These are phyloP conservation scores for Tenthredo amoena DNA, from an alignment of 2,888 invertebrate species.

Conservation along the genomic window DNA sequence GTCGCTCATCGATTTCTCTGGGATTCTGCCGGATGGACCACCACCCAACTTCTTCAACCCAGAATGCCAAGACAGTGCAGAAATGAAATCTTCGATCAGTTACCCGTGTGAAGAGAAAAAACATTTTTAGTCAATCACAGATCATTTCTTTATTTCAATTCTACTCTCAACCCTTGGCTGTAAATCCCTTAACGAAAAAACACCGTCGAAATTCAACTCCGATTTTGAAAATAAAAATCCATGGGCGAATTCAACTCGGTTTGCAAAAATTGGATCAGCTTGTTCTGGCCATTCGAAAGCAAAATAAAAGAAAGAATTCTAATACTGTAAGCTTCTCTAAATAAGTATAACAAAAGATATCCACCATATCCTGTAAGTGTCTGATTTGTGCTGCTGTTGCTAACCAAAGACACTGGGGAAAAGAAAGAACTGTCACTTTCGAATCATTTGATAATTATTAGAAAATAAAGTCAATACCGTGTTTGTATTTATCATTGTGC, in stretches of 20 bases:
- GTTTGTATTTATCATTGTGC: background rate
- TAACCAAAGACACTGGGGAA: background rate
- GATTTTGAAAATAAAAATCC: background rate
- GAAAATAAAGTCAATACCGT: background rate
- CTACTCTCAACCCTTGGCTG: background rate
- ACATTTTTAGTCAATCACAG: background rate
- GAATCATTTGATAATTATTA: background rate
- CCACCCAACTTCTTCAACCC: constrained; percentile 52
- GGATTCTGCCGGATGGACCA: constrained; percentile 76
- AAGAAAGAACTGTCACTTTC: background rate
- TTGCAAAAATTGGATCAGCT: background rate
- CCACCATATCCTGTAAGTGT: background rate
- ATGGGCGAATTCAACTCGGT: background rate
- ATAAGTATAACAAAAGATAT: background rate
- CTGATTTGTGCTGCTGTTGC: background rate
- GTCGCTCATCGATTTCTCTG: constrained; percentile 73
- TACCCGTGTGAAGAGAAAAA: background rate
- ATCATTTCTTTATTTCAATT: background rate
- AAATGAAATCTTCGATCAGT: constrained; percentile 35
- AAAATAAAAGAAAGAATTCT: background rate
- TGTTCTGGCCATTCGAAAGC: background rate
- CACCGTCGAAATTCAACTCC: background rate
- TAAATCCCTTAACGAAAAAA: background rate
- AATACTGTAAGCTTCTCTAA: background rate
- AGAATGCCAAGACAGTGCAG: constrained; percentile 20